Conservation (phyloP, 2,113 vertebrate genomes). For the Vidua chalybeata region DNA sequence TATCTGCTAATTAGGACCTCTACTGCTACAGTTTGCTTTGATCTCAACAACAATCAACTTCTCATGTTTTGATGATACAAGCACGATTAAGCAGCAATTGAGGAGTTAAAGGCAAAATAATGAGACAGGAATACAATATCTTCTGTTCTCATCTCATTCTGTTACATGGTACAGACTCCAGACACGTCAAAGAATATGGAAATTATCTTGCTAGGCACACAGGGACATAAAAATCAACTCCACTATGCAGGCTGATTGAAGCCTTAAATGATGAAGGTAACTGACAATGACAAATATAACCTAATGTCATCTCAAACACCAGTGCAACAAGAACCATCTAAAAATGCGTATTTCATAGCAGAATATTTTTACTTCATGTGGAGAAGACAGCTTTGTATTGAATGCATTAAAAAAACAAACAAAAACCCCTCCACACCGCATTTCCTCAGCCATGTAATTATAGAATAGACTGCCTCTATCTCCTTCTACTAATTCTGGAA, state of each 20-base stretch:
- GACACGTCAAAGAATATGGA: constrained; percentile 50
- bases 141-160: constrained; percentile 12
- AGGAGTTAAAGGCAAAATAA: constrained; percentile 50
- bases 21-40: constrained; percentile 4
- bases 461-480: neutral
- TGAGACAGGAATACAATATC: constrained; percentile 1
- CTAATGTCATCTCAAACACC: neutral
- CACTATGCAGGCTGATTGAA: constrained; percentile 44
- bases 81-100: neutral
- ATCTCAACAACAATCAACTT: constrained; percentile 42
- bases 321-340: constrained; percentile 34
- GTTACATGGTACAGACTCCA: neutral
- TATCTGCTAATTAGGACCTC: constrained; percentile 6
- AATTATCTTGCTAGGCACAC: constrained; percentile 31
- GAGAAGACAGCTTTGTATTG: neutral
- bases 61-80: neutral
- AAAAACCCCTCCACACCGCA: accelerated
- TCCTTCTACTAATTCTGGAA: neutral
- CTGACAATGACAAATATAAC: constrained; percentile 55
- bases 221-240: constrained; percentile 56
- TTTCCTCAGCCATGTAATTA: neutral
- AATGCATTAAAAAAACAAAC: neutral
- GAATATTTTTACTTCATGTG: constrained; percentile 31
- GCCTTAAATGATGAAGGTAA: constrained; percentile 44
- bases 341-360: constrained; percentile 16